Base-by-base conservation (phyloP, 2,113 vertebrate genomes). In the Clupea harengus region DNA sequence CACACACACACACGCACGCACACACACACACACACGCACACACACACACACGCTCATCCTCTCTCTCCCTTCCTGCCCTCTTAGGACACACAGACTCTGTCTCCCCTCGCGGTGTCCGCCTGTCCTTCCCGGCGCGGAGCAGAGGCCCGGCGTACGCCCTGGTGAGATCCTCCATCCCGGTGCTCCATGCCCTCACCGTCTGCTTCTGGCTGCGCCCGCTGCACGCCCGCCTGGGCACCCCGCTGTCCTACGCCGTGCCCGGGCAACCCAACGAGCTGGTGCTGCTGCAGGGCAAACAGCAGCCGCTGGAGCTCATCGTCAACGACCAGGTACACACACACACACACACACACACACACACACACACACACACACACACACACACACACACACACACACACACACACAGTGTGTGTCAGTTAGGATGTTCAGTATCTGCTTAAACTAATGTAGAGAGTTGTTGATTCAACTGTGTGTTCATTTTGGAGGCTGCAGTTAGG, bases 271-370 rank as follows among this genome's bases (percentile, higher is more conserved):
- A 99, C 0, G 98, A 99, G 90, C 94, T 99, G 0, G 97, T 98
- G 91, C 93, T 99, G 78, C 92, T 99, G 88, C 97, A 99, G 90
- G 95, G 97, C 11, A 96, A 97, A 49, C 94, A 93, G 0, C 96
- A 97, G 3, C 96, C 98, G 2, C 90, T 97, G 85, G 98, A 99
- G 92, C 95, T 99, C 91, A 96, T 99, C 86, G 93, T 99, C 92
- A 98, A 99, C 1, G 97, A 99, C 91, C 99, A 99, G 97, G 98
- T 98, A n/a, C n/a, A n/a, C n/a, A n/a, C n/a, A n/a, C n/a, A n/a
- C n/a, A n/a, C n/a, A n/a, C n/a, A n/a, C n/a, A n/a, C n/a, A n/a
- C n/a, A n/a, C n/a, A n/a, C n/a, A n/a, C n/a, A n/a, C n/a, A n/a
- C n/a, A n/a, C n/a, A n/a, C n/a, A n/a, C n/a, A n/a, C n/a, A n/a